Evolutionary conservation across 2,888 invertebrate species (phyloP).

Genomic region (Tachystola acroxantha): DNA sequence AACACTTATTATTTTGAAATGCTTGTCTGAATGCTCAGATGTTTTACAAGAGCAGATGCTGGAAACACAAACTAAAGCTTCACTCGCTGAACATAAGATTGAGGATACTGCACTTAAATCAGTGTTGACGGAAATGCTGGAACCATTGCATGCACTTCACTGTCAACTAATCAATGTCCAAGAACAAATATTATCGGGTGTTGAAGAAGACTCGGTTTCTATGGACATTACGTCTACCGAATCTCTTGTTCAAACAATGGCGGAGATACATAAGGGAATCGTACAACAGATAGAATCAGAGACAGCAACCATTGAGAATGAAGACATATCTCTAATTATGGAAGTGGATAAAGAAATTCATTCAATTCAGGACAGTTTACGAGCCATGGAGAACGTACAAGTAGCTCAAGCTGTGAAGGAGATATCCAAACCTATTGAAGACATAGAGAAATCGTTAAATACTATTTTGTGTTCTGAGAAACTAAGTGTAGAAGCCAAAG

Average conservation of each 20-base stretch:
- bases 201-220: slow-evolving; percentile 44
- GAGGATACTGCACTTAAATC: slow-evolving; percentile 35
- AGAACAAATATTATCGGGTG: slow-evolving; percentile 43
- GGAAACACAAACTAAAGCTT: slow-evolving; percentile 19
- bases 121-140: slow-evolving; percentile 45
- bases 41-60: slow-evolving; percentile 35
- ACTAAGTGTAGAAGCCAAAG: slow-evolving; percentile 17
- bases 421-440: slow-evolving; percentile 40
- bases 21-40: slow-evolving; percentile 51
- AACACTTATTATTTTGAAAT: slow-evolving; percentile 50
- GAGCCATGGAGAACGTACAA: slow-evolving; percentile 39
- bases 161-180: slow-evolving; percentile 45
- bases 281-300: slow-evolving; percentile 40
- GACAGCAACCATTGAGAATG: slow-evolving; percentile 26
- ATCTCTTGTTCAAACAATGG: slow-evolving; percentile 49
- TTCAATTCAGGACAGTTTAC: slow-evolving; percentile 47
- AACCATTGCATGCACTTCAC: slow-evolving; percentile 49
- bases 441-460: slow-evolving; percentile 44
- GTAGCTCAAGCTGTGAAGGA: slow-evolving; percentile 30
- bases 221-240: slow-evolving; percentile 49
- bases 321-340: slow-evolving; percentile 43
- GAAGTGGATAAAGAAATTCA: slow-evolving; percentile 55
- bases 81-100: slow-evolving; percentile 25
- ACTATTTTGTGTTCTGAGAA: slow-evolving; percentile 31
- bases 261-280: slow-evolving; percentile 54